Percentiles rank a stretch among this genome's conserved stretches.
Conservation (phyloP, 1,140 invertebrate genomes). For the Heliconius nattereri region DNA sequence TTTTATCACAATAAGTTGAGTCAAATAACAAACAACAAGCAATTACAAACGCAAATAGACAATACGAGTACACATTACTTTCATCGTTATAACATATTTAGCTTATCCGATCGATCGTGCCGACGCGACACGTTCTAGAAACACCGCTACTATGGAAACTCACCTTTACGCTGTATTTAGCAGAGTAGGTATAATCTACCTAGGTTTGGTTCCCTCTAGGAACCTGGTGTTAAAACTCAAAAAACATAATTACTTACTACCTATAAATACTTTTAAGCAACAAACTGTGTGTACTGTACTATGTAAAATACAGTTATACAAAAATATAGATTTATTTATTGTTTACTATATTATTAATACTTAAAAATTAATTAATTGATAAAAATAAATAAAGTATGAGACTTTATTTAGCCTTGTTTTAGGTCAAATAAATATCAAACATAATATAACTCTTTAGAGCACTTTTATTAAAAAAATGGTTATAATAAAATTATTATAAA, state of each 20-base stretch:
- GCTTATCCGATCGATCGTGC: constrained; percentile 34
- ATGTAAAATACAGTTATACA: not conserved
- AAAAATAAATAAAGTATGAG: no score
- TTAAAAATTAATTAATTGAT: no score
- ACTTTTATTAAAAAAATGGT: not conserved
- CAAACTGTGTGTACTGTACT: not conserved
- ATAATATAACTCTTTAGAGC: not conserved
- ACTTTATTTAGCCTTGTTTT: no score
- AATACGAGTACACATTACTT: not conserved
- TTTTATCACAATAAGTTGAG: not conserved
- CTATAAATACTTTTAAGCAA: no score
- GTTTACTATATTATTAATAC: not conserved
- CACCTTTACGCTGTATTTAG: not conserved
- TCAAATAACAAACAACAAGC: not conserved
- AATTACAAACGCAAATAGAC: not conserved
- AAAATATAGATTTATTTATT: not conserved
- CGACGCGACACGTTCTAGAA: constrained; percentile 33
- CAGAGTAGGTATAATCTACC: no score
- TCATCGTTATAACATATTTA: constrained; percentile 17
- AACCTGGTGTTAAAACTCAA: not conserved
- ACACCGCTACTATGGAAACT: constrained; percentile 27
- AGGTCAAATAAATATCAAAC: not conserved
- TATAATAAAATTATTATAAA: not conserved
- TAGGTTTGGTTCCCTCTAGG: no score
- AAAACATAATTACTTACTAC: no score